Evolutionary conservation across 1,140 invertebrate genomes (phyloP), one percentile per base, ranked within the genome.

Genomic region (Apis florea): DNA sequence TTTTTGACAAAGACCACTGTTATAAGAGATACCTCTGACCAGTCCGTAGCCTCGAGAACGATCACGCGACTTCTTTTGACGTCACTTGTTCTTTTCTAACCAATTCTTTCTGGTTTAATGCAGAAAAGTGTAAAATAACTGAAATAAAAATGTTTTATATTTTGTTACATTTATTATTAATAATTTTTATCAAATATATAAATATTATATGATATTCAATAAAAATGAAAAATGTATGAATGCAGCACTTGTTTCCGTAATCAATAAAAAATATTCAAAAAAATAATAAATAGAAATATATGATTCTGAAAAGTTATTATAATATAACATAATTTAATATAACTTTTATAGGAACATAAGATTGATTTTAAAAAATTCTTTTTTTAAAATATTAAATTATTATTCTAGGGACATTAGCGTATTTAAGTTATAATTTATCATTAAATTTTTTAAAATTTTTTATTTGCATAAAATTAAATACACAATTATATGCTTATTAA

Each of bases 61-160:
- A 80, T 80, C 71, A 80, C 79, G 79, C 79, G 79, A 80, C 63
- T 80, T 67, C 63, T 80, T 63, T 67, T 80, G 79, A 80, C 79
- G 79, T 80, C 79, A 80, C 24, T 64, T 80, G 58, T 75, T 80
- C 47, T 67, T 80, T 74, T 67, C 53, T 17, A 67, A 58, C 53
- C 15, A 40, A 80, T 67, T 80, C 24, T 49, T 67, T 24, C 61
- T 74, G 40, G 31, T 74, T 74, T 26, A 8, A 26, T 21, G 51
- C 24, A 24, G n/a, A 66, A 19, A 49, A 64, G 6, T 13, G 24
- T 15, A 12, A 24, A 8, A 8, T 12, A 13, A 17, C 8, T n/a
- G 5, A 2, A 24, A 47, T 17, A 1, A 47, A 17, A 8, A 0
- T 51, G 51, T 49, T 24, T 10, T 17, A 26, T 64, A 1, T 21